Conservation (phyloP, 30 jellyfish, hydroid and myxozoan genomes). For the Cassiopea xamachana region DNA sequence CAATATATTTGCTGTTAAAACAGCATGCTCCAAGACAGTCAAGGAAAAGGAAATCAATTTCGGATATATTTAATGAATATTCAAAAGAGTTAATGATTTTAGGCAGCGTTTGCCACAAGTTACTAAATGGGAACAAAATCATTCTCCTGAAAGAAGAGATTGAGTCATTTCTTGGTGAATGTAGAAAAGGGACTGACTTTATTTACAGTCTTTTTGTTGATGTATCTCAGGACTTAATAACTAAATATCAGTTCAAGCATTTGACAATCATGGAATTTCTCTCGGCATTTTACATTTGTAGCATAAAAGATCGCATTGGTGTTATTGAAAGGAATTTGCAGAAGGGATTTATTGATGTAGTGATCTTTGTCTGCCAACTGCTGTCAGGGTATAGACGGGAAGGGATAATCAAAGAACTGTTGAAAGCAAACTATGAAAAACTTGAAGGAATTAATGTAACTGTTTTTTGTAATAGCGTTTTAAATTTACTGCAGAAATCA, state of each 20-base stretch:
- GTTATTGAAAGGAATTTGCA: neutral
- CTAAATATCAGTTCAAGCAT: too few species aligned
- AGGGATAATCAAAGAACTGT: too few species aligned
- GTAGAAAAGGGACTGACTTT: neutral
- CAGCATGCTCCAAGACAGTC: neutral
- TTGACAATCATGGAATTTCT: neutral
- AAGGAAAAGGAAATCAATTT: neutral
- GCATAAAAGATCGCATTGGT: neutral
- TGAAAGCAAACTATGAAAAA: too few species aligned
- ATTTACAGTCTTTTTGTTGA: neutral
- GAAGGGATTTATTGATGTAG: neutral
- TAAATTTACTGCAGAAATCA: too few species aligned
- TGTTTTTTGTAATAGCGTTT: too few species aligned
- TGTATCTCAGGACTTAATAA: neutral
- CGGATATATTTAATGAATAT: neutral
- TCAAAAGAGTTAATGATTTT: neutral
- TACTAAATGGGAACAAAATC: neutral
- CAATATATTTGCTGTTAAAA: neutral
- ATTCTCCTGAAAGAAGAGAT: neutral
- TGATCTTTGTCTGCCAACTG: neutral
- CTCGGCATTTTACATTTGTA: neutral
- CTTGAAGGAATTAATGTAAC: too few species aligned
- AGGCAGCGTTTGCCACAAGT: neutral
- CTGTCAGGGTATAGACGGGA: too few species aligned
- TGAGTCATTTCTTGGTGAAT: neutral